phyloP scores from a whole-genome alignment of 2,113 vertebrate species.

The Oreochromis aureus region DNA sequence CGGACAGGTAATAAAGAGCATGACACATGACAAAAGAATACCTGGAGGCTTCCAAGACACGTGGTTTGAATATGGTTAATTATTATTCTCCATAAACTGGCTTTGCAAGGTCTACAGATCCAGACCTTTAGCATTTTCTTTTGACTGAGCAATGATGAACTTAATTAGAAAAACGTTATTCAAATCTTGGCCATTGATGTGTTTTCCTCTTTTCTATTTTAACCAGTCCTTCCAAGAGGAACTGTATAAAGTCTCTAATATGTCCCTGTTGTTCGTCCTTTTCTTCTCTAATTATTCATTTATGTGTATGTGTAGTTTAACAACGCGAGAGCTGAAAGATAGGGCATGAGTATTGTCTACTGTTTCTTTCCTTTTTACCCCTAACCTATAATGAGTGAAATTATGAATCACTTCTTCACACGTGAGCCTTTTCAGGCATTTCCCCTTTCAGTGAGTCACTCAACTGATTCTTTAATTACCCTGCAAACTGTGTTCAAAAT shows the following conservation, averaged over 20 bases:
- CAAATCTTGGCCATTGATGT: neutral
- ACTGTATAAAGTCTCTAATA: neutral
- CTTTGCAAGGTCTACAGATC: no score
- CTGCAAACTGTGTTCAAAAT: neutral
- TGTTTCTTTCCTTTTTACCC: fast-evolving
- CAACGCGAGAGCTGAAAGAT: no score
- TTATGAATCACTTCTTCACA: neutral
- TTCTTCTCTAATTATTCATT: no score
- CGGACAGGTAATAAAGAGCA: no score
- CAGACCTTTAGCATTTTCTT: no score
- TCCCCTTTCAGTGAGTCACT: neutral
- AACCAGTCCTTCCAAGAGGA: neutral
- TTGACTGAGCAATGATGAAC: neutral
- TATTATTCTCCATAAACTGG: no score
- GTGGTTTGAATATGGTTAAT: no score
- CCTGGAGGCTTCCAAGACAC: no score
- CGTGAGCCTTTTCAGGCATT: neutral
- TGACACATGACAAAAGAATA: no score
- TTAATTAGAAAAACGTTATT: fast-evolving
- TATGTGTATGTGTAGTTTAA: no score
- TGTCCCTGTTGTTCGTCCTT: no score
- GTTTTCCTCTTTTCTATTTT: neutral
- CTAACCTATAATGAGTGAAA: no score
- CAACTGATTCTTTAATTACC: neutral
- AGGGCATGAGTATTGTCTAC: neutral